Conservation (phyloP, 30 jellyfish, hydroid and myxozoan genomes). For the Nemopilema nomurai region DNA sequence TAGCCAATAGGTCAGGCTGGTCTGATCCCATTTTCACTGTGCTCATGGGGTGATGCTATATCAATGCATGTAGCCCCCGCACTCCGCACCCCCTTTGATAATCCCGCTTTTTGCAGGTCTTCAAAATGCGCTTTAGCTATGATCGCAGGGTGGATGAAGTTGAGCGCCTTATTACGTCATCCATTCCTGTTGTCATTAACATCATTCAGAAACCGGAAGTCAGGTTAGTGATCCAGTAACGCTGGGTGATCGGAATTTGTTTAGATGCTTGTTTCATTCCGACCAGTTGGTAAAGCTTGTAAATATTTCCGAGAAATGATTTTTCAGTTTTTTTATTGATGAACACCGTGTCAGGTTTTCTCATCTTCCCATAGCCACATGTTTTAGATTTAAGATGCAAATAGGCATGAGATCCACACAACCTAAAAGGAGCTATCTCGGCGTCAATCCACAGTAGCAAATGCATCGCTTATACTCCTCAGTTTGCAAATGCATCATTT, state of each 20-base stretch:
- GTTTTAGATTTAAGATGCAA: too few relatives aligned
- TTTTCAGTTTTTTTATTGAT: background rate
- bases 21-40: too few relatives aligned
- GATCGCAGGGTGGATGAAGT: constrained; percentile 94
- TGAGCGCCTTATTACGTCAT: constrained; percentile 77
- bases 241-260: background rate
- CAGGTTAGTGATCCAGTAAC: constrained; percentile 56
- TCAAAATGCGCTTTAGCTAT: constrained; percentile 78
- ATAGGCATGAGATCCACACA: too few relatives aligned
- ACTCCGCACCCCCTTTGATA: background rate
- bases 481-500: too few relatives aligned
- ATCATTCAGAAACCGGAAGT: constrained; percentile 86
- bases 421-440: too few relatives aligned
- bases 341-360: too few relatives aligned
- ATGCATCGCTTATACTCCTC: too few relatives aligned
- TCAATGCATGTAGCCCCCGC: too few relatives aligned
- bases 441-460: too few relatives aligned
- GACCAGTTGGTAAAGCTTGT: background rate
- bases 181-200: constrained; percentile 74
- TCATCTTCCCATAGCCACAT: too few relatives aligned
- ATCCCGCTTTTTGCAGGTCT: constrained; percentile 39
- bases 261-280: background rate
- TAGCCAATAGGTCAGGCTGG: too few relatives aligned
- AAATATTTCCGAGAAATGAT: background rate
- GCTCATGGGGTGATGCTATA: too few relatives aligned